A percentile compares a stretch with the other conserved stretches of the same genome.
Conservation (phyloP, 2,888 invertebrate species). For the Tricholauxania praeusta region DNA sequence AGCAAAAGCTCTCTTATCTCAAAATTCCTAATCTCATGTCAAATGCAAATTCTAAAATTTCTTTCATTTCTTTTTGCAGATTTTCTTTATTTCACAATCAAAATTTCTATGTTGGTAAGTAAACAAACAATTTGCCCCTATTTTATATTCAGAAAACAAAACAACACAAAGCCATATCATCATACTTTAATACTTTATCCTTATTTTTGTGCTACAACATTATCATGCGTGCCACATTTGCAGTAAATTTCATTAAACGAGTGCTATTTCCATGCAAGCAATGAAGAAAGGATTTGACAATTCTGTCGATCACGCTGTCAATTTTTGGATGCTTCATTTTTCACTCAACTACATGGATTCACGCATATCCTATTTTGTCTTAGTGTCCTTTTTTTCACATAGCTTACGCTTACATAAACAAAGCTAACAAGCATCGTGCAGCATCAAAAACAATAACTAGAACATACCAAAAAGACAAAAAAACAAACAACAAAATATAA, state of each 20-base stretch:
- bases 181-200: too few species aligned
- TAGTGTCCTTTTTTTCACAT: background rate
- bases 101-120: conserved; percentile 32
- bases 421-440: conserved; percentile 27
- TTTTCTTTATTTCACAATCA: background rate
- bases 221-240: conserved; percentile 1
- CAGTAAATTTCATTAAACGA: conserved; percentile 9
- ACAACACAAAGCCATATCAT: background rate
- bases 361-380: too few species aligned
- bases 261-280: background rate
- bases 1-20: too few species aligned
- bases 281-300: conserved; percentile 15
- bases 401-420: conserved; percentile 28
- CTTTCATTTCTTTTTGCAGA: conserved; percentile 22
- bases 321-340: background rate
- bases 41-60: background rate
- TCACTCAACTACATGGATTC: too few species aligned
- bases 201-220: background rate
- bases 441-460: background rate
- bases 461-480: background rate
- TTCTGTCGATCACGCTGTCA: conserved; percentile 18
- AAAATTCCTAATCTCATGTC: background rate
- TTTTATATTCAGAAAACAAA: background rate
- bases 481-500: background rate
- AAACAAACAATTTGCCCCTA: background rate